Evolutionary conservation across 2,113 vertebrate species (phyloP), one percentile per base, ranked within the genome.

Genomic region (Nicator chloris): DNA sequence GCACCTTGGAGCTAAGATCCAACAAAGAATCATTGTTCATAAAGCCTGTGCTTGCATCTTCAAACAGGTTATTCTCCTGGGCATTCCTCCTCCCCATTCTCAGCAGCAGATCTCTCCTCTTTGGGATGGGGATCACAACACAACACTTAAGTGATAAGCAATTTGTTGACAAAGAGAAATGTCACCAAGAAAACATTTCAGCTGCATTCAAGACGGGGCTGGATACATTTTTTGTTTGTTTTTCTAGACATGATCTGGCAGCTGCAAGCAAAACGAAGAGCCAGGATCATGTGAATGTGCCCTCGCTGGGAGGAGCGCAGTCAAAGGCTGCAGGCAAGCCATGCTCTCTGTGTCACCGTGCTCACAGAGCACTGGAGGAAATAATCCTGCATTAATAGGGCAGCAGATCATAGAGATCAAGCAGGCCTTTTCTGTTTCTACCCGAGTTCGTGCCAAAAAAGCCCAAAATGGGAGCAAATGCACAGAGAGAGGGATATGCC

Each of bases 101-200:
- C 78, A 86, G 50, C 76, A 85, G 84, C 71, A 68, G 47, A 77
- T 64, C 75, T 77, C 59, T 82, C 42, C 39, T 91, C 27, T 76
- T 96, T 47, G 63, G 68, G 64, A 93, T 94, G 88, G 51, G 56
- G 50, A 79, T 68, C 85, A 86, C 80, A 95, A 82, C 80, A 57
- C 53, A 90, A 72, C 49, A 42, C 45, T 90, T 86, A 86, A 81
- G 79, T 57, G 86, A 90, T 51, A 90, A 93, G 64, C 90, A 84
- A 94, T 90, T 83, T 88, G 69, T 92, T 90, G 86, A 79, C 68
- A 93, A 94, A 86, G 85, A 95, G 90, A 90, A 95, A 94, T 86
- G 77, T 56, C 88, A 96, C 57, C 61, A 71, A 86, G 79, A 90
- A 95, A 94, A 88, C 60, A 72, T 84, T 92, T 90, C 56, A 68